phyloP scores from a whole-genome alignment of 2,113 vertebrate genomes.

The Tricholaema leucomelas region DNA sequence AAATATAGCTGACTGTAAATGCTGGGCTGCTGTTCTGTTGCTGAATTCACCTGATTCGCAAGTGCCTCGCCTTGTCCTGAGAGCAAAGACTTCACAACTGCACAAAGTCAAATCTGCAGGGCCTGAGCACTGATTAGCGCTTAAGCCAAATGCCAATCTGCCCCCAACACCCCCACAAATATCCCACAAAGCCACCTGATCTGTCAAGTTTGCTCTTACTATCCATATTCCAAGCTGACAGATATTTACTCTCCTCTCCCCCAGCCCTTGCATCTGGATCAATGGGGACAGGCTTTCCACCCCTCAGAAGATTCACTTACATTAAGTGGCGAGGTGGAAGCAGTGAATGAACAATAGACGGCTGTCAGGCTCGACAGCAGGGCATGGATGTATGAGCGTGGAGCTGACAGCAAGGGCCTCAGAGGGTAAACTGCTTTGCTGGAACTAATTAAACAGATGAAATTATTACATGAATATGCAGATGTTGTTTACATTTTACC shows the following conservation, averaged over 20 bases:
- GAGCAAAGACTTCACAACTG: constrained; percentile 6
- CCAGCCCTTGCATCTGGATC: constrained; percentile 75
- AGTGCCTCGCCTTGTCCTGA: not conserved
- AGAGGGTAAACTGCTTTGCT: constrained; percentile 99
- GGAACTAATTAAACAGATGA: constrained; percentile 99
- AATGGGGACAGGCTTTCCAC: constrained; percentile 76
- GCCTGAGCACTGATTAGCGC: not conserved
- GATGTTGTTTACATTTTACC: constrained; percentile 99
- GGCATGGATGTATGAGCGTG: constrained; percentile 86
- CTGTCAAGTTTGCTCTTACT: constrained; percentile 79
- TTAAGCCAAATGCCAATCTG: not conserved
- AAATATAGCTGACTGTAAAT: constrained; percentile 29
- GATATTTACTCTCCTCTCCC: constrained; percentile 58
- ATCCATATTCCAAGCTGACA: constrained; percentile 70
- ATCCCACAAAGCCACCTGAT: constrained; percentile 56
- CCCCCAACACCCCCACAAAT: not conserved
- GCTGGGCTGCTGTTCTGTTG: not conserved
- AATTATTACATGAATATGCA: constrained; percentile 99
- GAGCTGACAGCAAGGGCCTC: constrained; percentile 94
- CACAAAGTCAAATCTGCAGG: not conserved
- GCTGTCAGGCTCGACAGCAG: constrained; percentile 91
- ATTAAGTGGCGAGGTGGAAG: constrained; percentile 81
- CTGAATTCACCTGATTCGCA: not conserved
- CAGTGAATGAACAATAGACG: constrained; percentile 88
- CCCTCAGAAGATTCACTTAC: constrained; percentile 87